Evolutionary conservation across 2,797 vertebrate genomes (phyloP), one percentile per base, ranked within the genome.

Genomic region (Loriculus beryllinus): DNA sequence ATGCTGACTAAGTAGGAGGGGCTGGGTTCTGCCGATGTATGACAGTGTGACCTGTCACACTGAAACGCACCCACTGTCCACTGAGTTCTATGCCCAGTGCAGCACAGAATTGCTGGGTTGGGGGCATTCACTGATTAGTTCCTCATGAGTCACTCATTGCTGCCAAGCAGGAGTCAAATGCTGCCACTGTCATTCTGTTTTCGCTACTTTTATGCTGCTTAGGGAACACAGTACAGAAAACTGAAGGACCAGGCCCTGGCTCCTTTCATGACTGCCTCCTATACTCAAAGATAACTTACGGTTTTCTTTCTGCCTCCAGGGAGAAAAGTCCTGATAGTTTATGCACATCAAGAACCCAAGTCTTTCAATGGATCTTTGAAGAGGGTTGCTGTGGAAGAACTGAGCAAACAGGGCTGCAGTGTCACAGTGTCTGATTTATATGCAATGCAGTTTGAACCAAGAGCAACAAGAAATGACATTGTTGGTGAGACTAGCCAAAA

Each of bases 351-450:
- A 93, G 98, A 98, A 64, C 90, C 97, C 40, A 95, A 77, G 21
- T 99, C 99, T 49, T 98, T 99, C 83, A 99, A 97, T 0, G 97
- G 98, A 8, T 97, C 98, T 10, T 95, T 98, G 77, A 98, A 98
- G 97, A 95, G 96, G 3, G 88, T 95, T 60, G 98, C 98, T 3
- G 97, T 98, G 40, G 97, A 98, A 7, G 97, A 97, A 14, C 25
- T 99, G 68, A 96, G 87, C 39, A 95, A 90, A 63, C 97, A 98
- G 95, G 98, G 97, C 82, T 98, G 97, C 81, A 86, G 39, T 0
- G 98, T 99, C 31, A 97, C 96, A 0, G 97, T 98, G 21, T 99
- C 98, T 2, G 98, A 99, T 80, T 94, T 99, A 11, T 99, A 99
- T 1, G 96, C 97, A 64, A 98, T 98, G 98, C 96, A 97, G 39